Base-by-base conservation (phyloP, 1,140 invertebrate species). In the Drepana arcuata region DNA sequence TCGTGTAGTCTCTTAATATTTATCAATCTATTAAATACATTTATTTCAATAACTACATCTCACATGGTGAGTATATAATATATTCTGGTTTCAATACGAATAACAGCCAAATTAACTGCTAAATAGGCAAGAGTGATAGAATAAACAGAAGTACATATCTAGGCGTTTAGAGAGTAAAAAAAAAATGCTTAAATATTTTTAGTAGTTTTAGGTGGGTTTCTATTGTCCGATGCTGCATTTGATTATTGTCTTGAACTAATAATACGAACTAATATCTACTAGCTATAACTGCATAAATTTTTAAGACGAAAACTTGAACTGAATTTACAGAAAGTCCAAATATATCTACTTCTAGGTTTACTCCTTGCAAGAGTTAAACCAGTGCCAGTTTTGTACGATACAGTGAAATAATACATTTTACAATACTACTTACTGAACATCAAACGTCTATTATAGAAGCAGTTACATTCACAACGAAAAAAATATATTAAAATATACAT, bases 401-500 rank as follows among this genome's bases (percentile, higher is more conserved):
- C 16, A 35, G 9, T 16, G 11, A 2, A 14, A 36, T 6, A 26
- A 26, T 26, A 26, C 24, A 26, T 26, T 26, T n/a, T 26, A 21
- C 10, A 26, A 26, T 26, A 39, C n/a, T n/a, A n/a, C n/a, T n/a
- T n/a, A n/a, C n/a, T n/a, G n/a, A n/a, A n/a, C 48, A 61, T 41
- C 47, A 44, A 48, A 45, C 51, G 48, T 39, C 45, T 48, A 49
- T 25, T n/a, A 52, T 24, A 48, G 39, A 58, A 41, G 52, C 51
- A 54, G 34, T 35, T 49, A 63, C 51, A 61, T 65, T 60, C 55
- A 67, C 57, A 71, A 70, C 62, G 60, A 74, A 63, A 61, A 71
- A 64, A 40, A 36, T 35, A 45, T 46, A 52, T 47, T 45, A 49
- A 70, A 78, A 70, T 69, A 69, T 74, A 78, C 63, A 77, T 64